Evolutionary conservation across 1,140 invertebrate species (phyloP).

Genomic region (Lineus longissimus): DNA sequence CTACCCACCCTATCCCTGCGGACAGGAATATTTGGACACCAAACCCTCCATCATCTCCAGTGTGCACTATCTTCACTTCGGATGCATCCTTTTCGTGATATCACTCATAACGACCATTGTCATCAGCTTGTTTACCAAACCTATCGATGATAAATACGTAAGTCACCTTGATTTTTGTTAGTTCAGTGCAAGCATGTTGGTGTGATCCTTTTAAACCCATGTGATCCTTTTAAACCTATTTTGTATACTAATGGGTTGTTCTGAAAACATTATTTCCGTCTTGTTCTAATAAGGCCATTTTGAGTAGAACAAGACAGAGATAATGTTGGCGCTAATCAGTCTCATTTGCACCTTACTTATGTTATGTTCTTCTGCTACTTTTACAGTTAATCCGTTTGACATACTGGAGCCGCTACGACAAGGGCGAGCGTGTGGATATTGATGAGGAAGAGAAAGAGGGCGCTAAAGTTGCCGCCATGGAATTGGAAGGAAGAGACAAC

Average conservation of each 20-base stretch:
- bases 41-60: slow-evolving; percentile 44
- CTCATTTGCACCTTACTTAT: too few species aligned
- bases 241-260: neutral
- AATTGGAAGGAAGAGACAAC: neutral
- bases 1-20: slow-evolving; percentile 41
- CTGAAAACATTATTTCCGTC: too few species aligned
- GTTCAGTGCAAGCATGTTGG: too few species aligned
- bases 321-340: too few species aligned
- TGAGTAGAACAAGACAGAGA: too few species aligned
- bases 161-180: too few species aligned
- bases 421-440: slow-evolving; percentile 33
- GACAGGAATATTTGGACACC: slow-evolving; percentile 28
- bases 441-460: slow-evolving; percentile 25
- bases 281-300: too few species aligned
- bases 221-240: neutral
- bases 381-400: slow-evolving; percentile 42
- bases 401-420: slow-evolving; percentile 42
- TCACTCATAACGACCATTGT: slow-evolving; percentile 36
- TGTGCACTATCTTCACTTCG: slow-evolving; percentile 55
- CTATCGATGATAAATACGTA: slow-evolving; percentile 45
- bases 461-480: neutral
- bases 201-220: neutral
- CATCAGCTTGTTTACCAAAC: slow-evolving; percentile 47
- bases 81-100: slow-evolving; percentile 50
- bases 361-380: neutral